Conservation (phyloP, 2,888 invertebrate genomes). For the Rhogogaster chlorosoma region DNA sequence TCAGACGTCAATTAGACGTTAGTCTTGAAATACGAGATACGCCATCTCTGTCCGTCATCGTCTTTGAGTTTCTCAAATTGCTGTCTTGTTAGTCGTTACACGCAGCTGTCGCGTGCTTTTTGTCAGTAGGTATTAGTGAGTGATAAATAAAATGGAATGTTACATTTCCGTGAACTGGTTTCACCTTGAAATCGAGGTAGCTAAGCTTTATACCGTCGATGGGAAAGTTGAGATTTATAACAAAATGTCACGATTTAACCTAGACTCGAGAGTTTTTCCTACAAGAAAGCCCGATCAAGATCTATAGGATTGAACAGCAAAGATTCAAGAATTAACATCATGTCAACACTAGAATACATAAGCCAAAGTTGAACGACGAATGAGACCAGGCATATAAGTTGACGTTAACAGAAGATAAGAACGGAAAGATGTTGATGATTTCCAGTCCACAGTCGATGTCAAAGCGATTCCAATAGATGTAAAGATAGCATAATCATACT, state of each 20-base stretch:
- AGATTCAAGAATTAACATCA: background rate
- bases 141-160: slow-evolving; percentile 27
- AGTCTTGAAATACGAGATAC: background rate
- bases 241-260: background rate
- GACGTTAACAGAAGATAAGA: background rate
- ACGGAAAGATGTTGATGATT: background rate
- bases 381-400: background rate
- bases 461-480: background rate
- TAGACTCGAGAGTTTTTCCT: slow-evolving; percentile 22
- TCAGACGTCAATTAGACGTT: slow-evolving; percentile 12
- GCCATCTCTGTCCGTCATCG: background rate
- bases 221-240: slow-evolving; percentile 16
- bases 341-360: background rate
- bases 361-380: background rate
- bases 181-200: background rate
- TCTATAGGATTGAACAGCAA: background rate
- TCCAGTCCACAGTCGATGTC: background rate
- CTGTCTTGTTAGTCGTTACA: background rate
- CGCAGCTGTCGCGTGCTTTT: background rate
- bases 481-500: background rate
- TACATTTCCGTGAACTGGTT: slow-evolving; percentile 33
- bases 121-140: background rate
- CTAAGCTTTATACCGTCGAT: slow-evolving; percentile 7
- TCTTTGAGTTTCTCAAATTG: background rate
- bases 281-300: background rate